phyloP scores from a whole-genome alignment of 1,140 invertebrate genomes.

The Papilio helenus region DNA sequence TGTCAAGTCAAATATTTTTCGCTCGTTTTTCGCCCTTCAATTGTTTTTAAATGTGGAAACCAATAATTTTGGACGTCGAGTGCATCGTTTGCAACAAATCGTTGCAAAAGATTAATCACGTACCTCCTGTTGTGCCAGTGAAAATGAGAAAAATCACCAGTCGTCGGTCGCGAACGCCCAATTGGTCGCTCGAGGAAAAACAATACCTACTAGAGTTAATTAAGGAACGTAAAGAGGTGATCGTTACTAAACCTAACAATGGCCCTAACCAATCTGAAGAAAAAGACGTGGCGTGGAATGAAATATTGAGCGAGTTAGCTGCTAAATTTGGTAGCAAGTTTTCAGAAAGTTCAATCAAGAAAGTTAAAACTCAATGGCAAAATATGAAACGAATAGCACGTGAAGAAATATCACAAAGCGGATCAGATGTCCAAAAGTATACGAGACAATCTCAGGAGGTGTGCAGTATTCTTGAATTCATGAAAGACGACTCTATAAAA shows the following conservation, averaged over 20 bases:
- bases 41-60: constrained; percentile 79
- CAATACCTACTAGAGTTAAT: constrained; percentile 76
- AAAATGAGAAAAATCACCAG: constrained; percentile 69
- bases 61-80: constrained; percentile 78
- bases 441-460: constrained; percentile 70
- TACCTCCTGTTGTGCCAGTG: constrained; percentile 53
- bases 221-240: constrained; percentile 68
- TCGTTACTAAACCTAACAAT: constrained; percentile 70
- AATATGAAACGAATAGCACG: constrained; percentile 80
- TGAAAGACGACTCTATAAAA: constrained; percentile 65
- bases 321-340: constrained; percentile 72
- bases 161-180: constrained; percentile 70
- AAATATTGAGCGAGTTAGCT: constrained; percentile 68
- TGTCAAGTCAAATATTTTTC: constrained; percentile 48
- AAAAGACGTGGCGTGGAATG: constrained; percentile 77
- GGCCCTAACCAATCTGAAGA: constrained; percentile 72
- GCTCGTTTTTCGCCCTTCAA: constrained; percentile 61
- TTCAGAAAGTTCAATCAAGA: constrained; percentile 69
- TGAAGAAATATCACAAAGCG: constrained; percentile 68
- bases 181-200: constrained; percentile 77
- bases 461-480: constrained; percentile 68
- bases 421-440: constrained; percentile 59
- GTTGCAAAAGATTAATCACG: constrained; percentile 78
- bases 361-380: constrained; percentile 79
- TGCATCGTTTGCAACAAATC: constrained; percentile 81